phyloP scores from a whole-genome alignment of 1,140 invertebrate species.

The Leguminivora glycinivorella region DNA sequence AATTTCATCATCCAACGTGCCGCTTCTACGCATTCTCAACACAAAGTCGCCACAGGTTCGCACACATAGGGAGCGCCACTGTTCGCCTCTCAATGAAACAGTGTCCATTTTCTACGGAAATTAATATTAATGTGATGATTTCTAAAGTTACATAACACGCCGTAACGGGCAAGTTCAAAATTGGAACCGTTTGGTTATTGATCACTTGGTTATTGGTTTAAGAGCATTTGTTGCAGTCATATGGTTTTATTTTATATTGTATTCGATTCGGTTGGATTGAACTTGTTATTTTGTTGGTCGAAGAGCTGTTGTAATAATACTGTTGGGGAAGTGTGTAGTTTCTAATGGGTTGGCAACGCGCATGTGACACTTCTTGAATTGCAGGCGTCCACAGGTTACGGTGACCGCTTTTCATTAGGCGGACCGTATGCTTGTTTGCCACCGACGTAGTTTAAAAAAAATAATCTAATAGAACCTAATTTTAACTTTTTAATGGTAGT shows the following conservation, averaged over 20 bases:
- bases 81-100: conserved; percentile 32
- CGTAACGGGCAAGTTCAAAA: conserved; percentile 30
- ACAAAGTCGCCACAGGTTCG: conserved; percentile 10
- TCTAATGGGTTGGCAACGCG: too few relatives aligned
- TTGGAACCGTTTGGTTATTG: conserved; percentile 8
- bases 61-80: conserved; percentile 31
- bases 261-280: too few relatives aligned
- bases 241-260: background rate
- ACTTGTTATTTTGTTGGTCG: too few relatives aligned
- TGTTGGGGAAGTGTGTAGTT: too few relatives aligned
- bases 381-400: too few relatives aligned
- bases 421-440: too few relatives aligned
- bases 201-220: background rate
- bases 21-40: conserved; percentile 15
- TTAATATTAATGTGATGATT: conserved; percentile 51
- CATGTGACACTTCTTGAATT: too few relatives aligned
- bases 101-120: conserved; percentile 41
- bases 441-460: too few relatives aligned
- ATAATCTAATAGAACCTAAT: too few relatives aligned
- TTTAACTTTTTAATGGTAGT: too few relatives aligned
- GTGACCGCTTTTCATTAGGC: too few relatives aligned
- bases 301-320: too few relatives aligned
- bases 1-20: background rate
- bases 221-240: background rate
- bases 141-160: conserved; percentile 49